Evolutionary conservation across 2,888 invertebrate species (phyloP), one percentile per base, ranked within the genome.

Genomic region (Falcaria lacertinaria): DNA sequence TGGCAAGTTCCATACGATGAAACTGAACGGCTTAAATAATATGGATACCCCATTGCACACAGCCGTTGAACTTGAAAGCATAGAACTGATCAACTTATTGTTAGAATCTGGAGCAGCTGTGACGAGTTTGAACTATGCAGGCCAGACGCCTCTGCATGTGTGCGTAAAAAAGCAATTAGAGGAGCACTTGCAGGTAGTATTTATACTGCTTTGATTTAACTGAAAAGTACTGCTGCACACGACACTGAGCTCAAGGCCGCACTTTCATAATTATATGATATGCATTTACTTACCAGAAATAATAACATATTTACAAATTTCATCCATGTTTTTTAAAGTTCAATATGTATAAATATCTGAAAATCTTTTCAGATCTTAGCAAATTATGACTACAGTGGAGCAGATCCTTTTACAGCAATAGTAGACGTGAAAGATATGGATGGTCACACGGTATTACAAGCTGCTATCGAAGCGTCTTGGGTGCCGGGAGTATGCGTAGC

Each of bases 401-500:
- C 15, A 13, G 39, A 40, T 4, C 47, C 45, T 8, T 35, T 34
- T 5, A 33, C 15, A 15, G 34, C 34, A 2, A 34, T 44, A 0
- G 35, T 56, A 1, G 53, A 65, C 15, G 48, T 45, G 2, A 52
- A 48, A 36, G 56, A 66, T 35, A 22, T 16, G 7, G 28, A 17
- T 5, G 62, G 66, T 1, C 41, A 37, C 3, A 64, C 90, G 5
- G 82, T 89, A 0, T 67, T 90, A 1, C 87, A 85, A 43, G 57
- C 74, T 0, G 85, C 90, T 6, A 76, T 90, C 0, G 67, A 71
- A 39, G 64, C 62, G 0, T 74, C 74, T 1, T 90, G 90, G 89
- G 63, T 73, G 2, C 68, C 79, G 8, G 89, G 90, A 2, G 83
- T 88, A 0, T 76, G 76, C 32, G 62, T 89, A 2, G 74, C 90